A percentile compares a stretch with the other conserved stretches of the same genome.
Conservation (phyloP, 1,140 invertebrate species). For the Orius insidiosus region DNA sequence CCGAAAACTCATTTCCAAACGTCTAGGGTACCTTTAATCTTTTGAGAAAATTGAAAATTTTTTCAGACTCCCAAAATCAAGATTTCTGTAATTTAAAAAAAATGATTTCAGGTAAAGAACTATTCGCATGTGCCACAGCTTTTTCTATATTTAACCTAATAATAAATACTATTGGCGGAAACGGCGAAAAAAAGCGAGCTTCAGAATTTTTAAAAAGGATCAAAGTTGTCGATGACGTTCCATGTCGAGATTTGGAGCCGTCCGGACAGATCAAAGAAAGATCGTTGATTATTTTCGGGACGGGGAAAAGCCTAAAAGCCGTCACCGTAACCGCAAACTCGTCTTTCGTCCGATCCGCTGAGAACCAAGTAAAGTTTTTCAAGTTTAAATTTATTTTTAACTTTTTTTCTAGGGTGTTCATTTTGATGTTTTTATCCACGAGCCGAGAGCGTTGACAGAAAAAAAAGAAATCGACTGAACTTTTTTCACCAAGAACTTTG, state of each 20-base stretch:
- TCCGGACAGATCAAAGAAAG: slow-evolving; percentile 58
- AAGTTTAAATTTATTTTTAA: neutral
- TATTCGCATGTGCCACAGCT: slow-evolving; percentile 67
- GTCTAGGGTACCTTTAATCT: no score
- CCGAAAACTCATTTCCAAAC: no score
- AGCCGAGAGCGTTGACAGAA: slow-evolving; percentile 74
- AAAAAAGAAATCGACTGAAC: slow-evolving; percentile 39
- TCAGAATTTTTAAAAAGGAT: slow-evolving; percentile 45
- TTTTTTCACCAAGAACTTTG: neutral
- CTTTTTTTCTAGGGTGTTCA: slow-evolving; percentile 46
- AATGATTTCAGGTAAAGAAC: slow-evolving; percentile 39
- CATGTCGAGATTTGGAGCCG: slow-evolving; percentile 30
- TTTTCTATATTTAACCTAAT: slow-evolving; percentile 69
- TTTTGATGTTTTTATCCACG: slow-evolving; percentile 69
- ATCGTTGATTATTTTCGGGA: slow-evolving; percentile 69
- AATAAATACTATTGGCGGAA: slow-evolving; percentile 59
- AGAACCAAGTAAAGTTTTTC: slow-evolving; percentile 44
- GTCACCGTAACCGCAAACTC: slow-evolving; percentile 79
- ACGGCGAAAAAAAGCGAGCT: slow-evolving; percentile 49
- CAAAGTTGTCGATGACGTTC: slow-evolving; percentile 48
- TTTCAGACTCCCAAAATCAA: no score
- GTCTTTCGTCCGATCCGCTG: slow-evolving; percentile 72
- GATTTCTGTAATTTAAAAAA: no score
- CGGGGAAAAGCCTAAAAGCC: slow-evolving; percentile 63
- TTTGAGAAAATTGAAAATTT: no score